Conservation (phyloP, 2,113 vertebrate genomes). For the Perca schrenkii region DNA sequence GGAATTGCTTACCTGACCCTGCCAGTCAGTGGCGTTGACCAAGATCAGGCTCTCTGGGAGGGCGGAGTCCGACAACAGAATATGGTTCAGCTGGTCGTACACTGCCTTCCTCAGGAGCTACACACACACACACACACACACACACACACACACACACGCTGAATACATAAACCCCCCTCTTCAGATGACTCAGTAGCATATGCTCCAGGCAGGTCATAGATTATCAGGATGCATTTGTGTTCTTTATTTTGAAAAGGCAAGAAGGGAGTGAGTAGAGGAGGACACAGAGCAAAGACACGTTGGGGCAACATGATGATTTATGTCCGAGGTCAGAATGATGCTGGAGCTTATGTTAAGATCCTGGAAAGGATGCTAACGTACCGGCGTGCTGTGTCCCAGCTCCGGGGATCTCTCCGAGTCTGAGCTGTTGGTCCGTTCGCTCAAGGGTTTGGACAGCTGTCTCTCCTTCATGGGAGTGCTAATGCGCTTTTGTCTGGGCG, state of each 20-base stretch:
- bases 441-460: constrained; percentile 90
- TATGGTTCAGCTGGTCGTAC: constrained; percentile 92
- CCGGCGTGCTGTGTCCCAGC: constrained; percentile 88
- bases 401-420: constrained; percentile 92
- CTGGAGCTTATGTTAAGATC: background rate
- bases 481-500: constrained; percentile 88
- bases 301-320: background rate
- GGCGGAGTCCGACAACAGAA: constrained; percentile 86
- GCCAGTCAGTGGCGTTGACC: constrained; percentile 77
- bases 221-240: constrained; percentile 34
- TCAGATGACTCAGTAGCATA: constrained; percentile 66
- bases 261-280: background rate
- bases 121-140: constrained; percentile 34
- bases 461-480: constrained; percentile 89
- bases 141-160: background rate
- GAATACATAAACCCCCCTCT: constrained; percentile 25
- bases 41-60: constrained; percentile 90
- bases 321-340: background rate
- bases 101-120: constrained; percentile 89
- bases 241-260: constrained; percentile 35
- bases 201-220: constrained; percentile 44
- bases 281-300: constrained; percentile 24
- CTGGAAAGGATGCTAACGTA: constrained; percentile 39
- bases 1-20: constrained; percentile 74
- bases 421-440: constrained; percentile 91